These are phyloP conservation scores for Gymnosoma rotundatum DNA, from an alignment of 2,888 invertebrate species.

Conservation along the genomic window DNA sequence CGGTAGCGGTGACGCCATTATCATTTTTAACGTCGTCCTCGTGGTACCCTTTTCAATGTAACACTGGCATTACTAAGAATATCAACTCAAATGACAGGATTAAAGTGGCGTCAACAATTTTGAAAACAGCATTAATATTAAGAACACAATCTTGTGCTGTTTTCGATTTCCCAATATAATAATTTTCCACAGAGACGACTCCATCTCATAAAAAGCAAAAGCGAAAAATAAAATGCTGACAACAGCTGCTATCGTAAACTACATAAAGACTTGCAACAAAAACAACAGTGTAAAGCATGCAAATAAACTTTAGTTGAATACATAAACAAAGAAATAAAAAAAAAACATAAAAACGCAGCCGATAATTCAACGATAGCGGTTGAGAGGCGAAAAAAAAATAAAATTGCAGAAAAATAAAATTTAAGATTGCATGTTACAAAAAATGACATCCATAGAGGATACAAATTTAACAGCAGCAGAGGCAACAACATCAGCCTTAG, in stretches of 20 bases:
- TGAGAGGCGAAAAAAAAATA: background rate
- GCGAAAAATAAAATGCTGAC: slow-evolving; percentile 23
- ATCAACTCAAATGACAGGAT: slow-evolving; percentile 1
- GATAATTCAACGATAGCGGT: background rate
- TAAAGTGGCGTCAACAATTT: slow-evolving; percentile 16
- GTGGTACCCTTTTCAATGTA: background rate
- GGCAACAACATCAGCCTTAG: slow-evolving; percentile 50
- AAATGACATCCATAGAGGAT: slow-evolving; percentile 71
- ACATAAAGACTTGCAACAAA: background rate
- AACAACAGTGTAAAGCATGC: background rate
- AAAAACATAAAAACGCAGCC: background rate
- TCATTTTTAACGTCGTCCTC: background rate
- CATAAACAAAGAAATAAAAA: background rate
- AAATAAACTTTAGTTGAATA: slow-evolving; percentile 15
- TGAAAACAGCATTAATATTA: slow-evolving; percentile 23
- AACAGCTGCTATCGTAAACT: slow-evolving; percentile 10
- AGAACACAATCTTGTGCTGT: slow-evolving; percentile 38
- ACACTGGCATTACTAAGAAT: background rate
- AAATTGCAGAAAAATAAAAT: background rate
- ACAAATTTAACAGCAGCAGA: slow-evolving; percentile 67
- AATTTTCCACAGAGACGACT: slow-evolving; percentile 46
- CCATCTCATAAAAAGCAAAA: slow-evolving; percentile 53
- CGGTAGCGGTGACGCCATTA: slow-evolving; percentile 20
- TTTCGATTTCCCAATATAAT: slow-evolving; percentile 57
- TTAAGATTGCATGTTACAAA: slow-evolving; percentile 1